These are phyloP conservation scores for Drosophila gaucha DNA, from an alignment of 2,888 invertebrate species.

Conservation along the genomic window DNA sequence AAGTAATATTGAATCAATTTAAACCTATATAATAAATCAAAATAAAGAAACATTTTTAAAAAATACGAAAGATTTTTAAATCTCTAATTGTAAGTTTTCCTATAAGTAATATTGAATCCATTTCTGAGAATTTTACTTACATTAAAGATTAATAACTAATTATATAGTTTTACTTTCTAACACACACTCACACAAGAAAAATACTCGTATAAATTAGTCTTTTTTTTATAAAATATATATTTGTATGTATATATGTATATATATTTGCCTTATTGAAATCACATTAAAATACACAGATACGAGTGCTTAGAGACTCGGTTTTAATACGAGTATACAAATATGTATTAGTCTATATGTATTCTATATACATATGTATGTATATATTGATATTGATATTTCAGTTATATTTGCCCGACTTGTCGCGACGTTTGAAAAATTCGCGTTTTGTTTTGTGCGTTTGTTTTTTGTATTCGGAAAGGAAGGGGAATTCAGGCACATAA, in stretches of 20 bases:
- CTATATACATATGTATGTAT: background rate
- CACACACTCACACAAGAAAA: constrained; percentile 10
- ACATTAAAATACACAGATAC: constrained; percentile 24
- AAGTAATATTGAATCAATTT: too few relatives aligned
- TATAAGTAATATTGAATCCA: too few relatives aligned
- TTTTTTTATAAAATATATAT: too few relatives aligned
- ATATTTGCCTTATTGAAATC: constrained; percentile 18
- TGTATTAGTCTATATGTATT: constrained; percentile 11
- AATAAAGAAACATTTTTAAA: too few relatives aligned
- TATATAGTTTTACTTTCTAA: background rate
- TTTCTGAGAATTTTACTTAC: constrained; percentile 23
- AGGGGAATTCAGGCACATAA: constrained; percentile 17
- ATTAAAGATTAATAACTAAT: constrained; percentile 1
- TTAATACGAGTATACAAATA: constrained; percentile 29
- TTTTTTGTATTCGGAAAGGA: constrained; percentile 9
- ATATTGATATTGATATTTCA: constrained; percentile 14
- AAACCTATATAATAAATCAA: too few relatives aligned
- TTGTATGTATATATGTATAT: constrained; percentile 1
- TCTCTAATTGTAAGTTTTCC: too few relatives aligned
- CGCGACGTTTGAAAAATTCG: constrained; percentile 56
- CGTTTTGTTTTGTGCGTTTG: constrained; percentile 40
- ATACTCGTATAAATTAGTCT: constrained; percentile 17
- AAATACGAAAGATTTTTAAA: too few relatives aligned
- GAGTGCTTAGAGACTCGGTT: constrained; percentile 22
- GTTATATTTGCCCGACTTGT: constrained; percentile 41